A percentile compares a stretch with the other conserved stretches of the same genome.
These are phyloP conservation scores for Anniella stebbinsi DNA, from an alignment of 2,797 vertebrate genomes.

Conservation along the genomic window DNA sequence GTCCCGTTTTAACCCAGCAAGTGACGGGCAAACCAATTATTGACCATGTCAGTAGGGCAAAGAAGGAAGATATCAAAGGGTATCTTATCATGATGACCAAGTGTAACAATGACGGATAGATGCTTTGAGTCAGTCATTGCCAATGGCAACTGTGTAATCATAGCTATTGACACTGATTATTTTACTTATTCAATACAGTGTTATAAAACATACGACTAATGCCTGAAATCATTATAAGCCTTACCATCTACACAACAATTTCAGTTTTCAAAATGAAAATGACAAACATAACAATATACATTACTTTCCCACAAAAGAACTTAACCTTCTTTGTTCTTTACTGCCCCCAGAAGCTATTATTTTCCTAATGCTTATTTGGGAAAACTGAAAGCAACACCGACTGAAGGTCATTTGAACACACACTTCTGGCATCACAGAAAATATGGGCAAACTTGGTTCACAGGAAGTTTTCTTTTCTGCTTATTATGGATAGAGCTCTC, in stretches of 20 bases:
- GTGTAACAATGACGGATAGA: background rate
- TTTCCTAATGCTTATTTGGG: background rate
- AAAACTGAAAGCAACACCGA: slow-evolving; percentile 1
- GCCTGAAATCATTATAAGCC: background rate
- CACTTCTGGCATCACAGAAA: background rate
- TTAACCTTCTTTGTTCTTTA: background rate
- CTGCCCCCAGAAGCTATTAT: background rate
- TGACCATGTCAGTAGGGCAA: background rate
- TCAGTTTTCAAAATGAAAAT: slow-evolving; percentile 14
- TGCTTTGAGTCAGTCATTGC: background rate
- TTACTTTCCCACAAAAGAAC: background rate
- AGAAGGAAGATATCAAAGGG: background rate
- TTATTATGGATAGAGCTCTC: background rate
- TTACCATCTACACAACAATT: slow-evolving; percentile 8
- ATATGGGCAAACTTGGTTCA: background rate
- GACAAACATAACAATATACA: background rate
- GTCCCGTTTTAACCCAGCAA: background rate
- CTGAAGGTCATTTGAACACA: background rate
- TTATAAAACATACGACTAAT: slow-evolving; percentile 1
- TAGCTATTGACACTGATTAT: background rate
- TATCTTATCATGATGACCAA: background rate
- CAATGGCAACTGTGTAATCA: background rate
- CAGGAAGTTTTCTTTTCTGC: background rate
- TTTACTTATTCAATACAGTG: background rate
- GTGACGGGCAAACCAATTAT: background rate